Evolutionary conservation across 2,888 invertebrate genomes (phyloP).

Genomic region (Yponomeuta plumbellus): DNA sequence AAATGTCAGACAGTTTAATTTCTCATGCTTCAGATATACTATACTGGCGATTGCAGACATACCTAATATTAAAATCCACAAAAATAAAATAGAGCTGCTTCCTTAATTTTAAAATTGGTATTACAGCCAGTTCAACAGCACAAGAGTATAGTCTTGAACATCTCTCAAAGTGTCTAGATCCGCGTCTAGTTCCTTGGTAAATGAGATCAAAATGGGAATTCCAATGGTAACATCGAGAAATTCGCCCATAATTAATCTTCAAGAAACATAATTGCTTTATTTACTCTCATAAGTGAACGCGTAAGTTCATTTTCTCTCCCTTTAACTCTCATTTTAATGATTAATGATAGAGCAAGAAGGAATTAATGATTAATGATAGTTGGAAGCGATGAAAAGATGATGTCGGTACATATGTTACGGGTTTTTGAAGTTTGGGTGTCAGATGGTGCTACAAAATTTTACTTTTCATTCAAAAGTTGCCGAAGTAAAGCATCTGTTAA

Average conservation of each 20-base stretch:
- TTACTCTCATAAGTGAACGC: conserved; percentile 43
- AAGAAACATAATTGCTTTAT: conserved; percentile 61
- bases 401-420: conserved; percentile 53
- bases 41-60: too few relatives aligned
- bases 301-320: conserved; percentile 72
- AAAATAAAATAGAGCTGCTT: too few relatives aligned
- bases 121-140: too few relatives aligned
- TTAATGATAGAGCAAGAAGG: conserved; percentile 52
- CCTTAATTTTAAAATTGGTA: too few relatives aligned
- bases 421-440: conserved; percentile 46
- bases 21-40: too few relatives aligned
- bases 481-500: neutral
- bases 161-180: neutral
- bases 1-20: too few relatives aligned
- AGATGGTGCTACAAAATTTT: conserved; percentile 53
- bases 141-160: too few relatives aligned
- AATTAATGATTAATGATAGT: conserved; percentile 63
- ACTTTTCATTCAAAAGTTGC: neutral
- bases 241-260: conserved; percentile 62
- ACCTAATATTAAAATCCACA: too few relatives aligned
- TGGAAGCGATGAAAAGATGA: conserved; percentile 60
- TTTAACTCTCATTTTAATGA: conserved; percentile 74
- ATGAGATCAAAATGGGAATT: neutral
- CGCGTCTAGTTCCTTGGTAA: neutral
- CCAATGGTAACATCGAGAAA: conserved; percentile 33